Percentiles rank a stretch among this genome's conserved stretches.
These are phyloP conservation scores for Ypsolopha scabrella DNA, from an alignment of 2,888 invertebrate genomes.

Conservation along the genomic window DNA sequence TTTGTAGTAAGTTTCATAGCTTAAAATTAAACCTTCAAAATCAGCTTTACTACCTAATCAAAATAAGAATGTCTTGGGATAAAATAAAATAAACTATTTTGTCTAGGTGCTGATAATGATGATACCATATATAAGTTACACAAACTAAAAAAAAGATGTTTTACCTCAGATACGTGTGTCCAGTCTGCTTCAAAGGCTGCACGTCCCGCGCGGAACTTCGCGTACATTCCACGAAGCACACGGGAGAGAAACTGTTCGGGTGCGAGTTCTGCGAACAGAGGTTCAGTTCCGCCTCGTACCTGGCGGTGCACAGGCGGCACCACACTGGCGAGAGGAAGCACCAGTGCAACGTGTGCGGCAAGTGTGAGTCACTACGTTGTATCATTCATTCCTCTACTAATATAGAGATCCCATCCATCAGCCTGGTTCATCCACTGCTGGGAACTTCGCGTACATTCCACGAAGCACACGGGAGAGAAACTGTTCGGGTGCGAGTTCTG, in stretches of 20 bases:
- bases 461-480: too few species aligned
- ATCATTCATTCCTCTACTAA: not conserved
- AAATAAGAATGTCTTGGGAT: too few species aligned
- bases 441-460: too few species aligned
- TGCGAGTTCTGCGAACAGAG: conserved; percentile 47
- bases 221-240: conserved; percentile 48
- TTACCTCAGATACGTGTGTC: conserved; percentile 26
- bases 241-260: conserved; percentile 56
- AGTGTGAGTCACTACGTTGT: conserved; percentile 31
- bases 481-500: too few species aligned
- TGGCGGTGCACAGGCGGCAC: conserved; percentile 63
- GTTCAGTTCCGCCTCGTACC: conserved; percentile 61
- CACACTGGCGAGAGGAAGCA: conserved; percentile 58
- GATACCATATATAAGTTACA: too few species aligned
- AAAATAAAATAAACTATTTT: too few species aligned
- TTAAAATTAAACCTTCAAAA: too few species aligned
- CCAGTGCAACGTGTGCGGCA: conserved; percentile 45
- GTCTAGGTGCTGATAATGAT: too few species aligned
- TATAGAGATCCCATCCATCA: not conserved
- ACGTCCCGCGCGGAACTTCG: conserved; percentile 56
- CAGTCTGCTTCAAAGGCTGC: conserved; percentile 56
- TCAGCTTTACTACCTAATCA: too few species aligned
- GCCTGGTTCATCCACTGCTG: too few species aligned
- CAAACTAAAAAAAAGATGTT: too few species aligned
- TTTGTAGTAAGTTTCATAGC: too few species aligned